A percentile compares a stretch with the other conserved stretches of the same genome.
phyloP scores from a whole-genome alignment of 1,140 invertebrate species.

The Drosophila sulfurigaster region DNA sequence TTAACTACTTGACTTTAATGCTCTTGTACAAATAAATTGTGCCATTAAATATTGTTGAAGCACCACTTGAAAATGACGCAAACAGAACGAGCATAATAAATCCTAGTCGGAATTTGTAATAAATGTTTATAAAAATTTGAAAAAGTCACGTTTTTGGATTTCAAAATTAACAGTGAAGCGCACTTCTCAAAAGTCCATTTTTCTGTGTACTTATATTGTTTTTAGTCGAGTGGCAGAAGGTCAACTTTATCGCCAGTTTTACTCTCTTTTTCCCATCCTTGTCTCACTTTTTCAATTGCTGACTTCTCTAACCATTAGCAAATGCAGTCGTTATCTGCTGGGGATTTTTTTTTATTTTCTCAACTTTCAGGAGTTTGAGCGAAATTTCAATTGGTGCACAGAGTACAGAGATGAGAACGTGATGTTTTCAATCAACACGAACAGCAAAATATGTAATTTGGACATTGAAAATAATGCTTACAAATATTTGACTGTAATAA shows the following conservation, averaged over 20 bases:
- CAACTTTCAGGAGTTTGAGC: constrained; percentile 18
- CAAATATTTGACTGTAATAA: no score
- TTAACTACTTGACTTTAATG: constrained; percentile 19
- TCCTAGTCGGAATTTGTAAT: constrained; percentile 9
- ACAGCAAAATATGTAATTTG: not conserved
- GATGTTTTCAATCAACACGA: not conserved
- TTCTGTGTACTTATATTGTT: constrained; percentile 12
- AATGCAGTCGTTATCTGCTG: constrained; percentile 13
- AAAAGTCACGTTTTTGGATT: constrained; percentile 41
- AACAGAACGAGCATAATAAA: constrained; percentile 30
- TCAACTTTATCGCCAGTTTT: constrained; percentile 16
- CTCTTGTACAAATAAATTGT: constrained; percentile 23
- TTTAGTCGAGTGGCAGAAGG: constrained; percentile 33
- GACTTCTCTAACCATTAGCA: constrained; percentile 6
- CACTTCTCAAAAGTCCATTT: not conserved
- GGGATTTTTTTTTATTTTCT: not conserved
- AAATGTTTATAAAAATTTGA: constrained; percentile 31
- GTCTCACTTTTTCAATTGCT: not conserved
- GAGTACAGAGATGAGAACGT: not conserved
- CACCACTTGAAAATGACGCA: constrained; percentile 37
- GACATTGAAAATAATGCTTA: not conserved
- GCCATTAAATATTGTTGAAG: constrained; percentile 42
- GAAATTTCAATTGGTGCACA: constrained; percentile 21
- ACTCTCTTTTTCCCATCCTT: not conserved
- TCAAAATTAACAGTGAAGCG: constrained; percentile 18